These are phyloP conservation scores for Calonectris borealis DNA, from an alignment of 2,113 vertebrate genomes.

Conservation along the genomic window DNA sequence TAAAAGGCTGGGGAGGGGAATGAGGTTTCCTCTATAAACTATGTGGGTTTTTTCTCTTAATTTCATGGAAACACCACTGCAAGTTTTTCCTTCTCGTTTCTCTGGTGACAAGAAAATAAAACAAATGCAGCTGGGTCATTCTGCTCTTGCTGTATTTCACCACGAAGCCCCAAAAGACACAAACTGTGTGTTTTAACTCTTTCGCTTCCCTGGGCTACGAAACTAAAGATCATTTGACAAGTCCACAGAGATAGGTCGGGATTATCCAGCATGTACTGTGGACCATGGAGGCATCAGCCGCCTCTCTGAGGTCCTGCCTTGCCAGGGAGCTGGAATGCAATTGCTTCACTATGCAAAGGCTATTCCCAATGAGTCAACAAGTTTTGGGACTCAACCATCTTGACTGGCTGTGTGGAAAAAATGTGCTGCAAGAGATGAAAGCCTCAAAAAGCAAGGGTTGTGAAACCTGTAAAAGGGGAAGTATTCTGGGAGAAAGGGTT, in stretches of 20 bases:
- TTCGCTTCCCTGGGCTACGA: not conserved
- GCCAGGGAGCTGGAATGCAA: not conserved
- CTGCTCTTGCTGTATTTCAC: conserved; percentile 2
- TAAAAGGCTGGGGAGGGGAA: not conserved
- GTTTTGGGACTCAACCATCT: not conserved
- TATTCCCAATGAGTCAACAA: not conserved
- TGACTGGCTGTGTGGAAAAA: not conserved
- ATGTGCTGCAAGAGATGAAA: not conserved
- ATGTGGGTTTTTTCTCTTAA: conserved; percentile 4
- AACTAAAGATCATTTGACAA: not conserved
- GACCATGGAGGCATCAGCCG: not conserved
- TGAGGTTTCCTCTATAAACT: conserved; percentile 24
- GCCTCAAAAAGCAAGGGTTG: not conserved
- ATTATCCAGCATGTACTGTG: not conserved
- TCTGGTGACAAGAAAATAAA: conserved; percentile 74
- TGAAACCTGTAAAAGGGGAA: not conserved
- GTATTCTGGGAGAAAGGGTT: not conserved
- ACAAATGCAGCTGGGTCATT: conserved; percentile 64
- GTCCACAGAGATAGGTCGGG: not conserved
- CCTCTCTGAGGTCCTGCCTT: not conserved
- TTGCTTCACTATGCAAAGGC: not conserved
- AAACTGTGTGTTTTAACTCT: not conserved
- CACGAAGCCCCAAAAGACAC: not conserved
- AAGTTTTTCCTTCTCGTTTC: conserved; percentile 69
- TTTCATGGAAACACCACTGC: conserved; percentile 66